Evolutionary conservation across 2,888 invertebrate genomes (phyloP).

Genomic region (Endotricha flammealis): DNA sequence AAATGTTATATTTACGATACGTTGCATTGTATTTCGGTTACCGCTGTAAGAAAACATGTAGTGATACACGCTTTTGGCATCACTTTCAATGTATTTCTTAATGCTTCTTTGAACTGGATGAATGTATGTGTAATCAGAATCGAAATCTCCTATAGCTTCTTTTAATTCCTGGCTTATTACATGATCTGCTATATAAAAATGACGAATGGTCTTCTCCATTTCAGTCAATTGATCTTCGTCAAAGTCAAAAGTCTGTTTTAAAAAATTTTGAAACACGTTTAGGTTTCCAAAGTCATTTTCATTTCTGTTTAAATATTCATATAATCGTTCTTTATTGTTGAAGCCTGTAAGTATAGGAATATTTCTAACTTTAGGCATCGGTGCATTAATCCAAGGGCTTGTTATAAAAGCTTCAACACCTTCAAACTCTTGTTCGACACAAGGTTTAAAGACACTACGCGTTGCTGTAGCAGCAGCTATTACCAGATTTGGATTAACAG

Average conservation of each 20-base stretch:
- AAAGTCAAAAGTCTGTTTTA: too few relatives aligned
- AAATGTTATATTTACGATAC: conserved; percentile 21
- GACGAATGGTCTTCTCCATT: conserved; percentile 26
- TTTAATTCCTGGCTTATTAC: conserved; percentile 20
- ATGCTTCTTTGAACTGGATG: conserved; percentile 40
- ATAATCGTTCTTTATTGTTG: conserved; percentile 35
- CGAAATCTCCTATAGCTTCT: conserved; percentile 32
- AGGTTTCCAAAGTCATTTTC: too few relatives aligned
- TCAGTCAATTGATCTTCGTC: conserved; percentile 21
- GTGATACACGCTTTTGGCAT: conserved; percentile 34
- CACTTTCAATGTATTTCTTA: conserved; percentile 29
- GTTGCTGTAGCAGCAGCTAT: conserved; percentile 27
- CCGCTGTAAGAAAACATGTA: conserved; percentile 50
- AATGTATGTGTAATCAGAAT: conserved; percentile 40
- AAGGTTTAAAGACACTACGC: conserved; percentile 33
- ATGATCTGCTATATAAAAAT: conserved; percentile 46
- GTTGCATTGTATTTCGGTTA: conserved; percentile 28
- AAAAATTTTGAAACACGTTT: too few relatives aligned
- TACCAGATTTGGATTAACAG: conserved; percentile 26
- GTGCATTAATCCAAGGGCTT: conserved; percentile 31
- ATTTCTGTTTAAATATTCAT: too few relatives aligned
- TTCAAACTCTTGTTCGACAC: conserved; percentile 41
- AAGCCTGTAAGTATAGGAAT: conserved; percentile 44
- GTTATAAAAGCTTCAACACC: conserved; percentile 37
- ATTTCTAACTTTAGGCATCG: conserved; percentile 32